These are phyloP conservation scores for Cynodonichthys magdalenae DNA, from an alignment of 2,797 vertebrate genomes.

Conservation along the genomic window DNA sequence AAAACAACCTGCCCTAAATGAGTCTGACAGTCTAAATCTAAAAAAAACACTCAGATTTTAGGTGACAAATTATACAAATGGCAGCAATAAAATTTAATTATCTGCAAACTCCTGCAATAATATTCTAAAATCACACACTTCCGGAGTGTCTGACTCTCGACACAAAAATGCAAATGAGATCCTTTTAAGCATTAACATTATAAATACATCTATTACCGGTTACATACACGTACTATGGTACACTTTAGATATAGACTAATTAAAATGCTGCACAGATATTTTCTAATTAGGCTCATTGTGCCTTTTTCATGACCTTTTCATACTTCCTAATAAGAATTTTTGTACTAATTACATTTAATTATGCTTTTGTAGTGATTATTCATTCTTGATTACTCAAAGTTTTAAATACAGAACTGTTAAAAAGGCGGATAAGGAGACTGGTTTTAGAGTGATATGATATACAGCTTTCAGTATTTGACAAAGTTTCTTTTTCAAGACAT, in stretches of 20 bases:
- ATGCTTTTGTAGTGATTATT: conserved; percentile 11
- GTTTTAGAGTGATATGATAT: neutral
- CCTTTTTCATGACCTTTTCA: conserved; percentile 10
- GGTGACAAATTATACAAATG: no score
- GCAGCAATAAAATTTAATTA: neutral
- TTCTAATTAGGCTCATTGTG: conserved; percentile 14
- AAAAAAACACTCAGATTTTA: no score
- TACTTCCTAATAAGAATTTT: conserved; percentile 7
- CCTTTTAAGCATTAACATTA: conserved; percentile 2
- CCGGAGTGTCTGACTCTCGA: neutral
- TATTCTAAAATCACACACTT: neutral
- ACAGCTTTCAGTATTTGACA: neutral
- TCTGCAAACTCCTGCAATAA: neutral
- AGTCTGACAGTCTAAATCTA: no score
- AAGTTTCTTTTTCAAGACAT: neutral
- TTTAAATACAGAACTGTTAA: neutral
- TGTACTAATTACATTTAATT: conserved; percentile 17
- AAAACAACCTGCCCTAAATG: no score
- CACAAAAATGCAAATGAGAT: conserved; percentile 4
- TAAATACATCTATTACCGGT: conserved; percentile 6
- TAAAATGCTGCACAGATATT: conserved; percentile 9
- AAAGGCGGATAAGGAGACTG: neutral
- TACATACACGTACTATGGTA: conserved; percentile 11
- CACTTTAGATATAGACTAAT: conserved; percentile 10
- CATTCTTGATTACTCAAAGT: conserved; percentile 2